Percentiles rank a stretch among this genome's conserved stretches.
Evolutionary conservation across 2,797 vertebrate genomes (phyloP).

Genomic region (Mico argentatus): DNA sequence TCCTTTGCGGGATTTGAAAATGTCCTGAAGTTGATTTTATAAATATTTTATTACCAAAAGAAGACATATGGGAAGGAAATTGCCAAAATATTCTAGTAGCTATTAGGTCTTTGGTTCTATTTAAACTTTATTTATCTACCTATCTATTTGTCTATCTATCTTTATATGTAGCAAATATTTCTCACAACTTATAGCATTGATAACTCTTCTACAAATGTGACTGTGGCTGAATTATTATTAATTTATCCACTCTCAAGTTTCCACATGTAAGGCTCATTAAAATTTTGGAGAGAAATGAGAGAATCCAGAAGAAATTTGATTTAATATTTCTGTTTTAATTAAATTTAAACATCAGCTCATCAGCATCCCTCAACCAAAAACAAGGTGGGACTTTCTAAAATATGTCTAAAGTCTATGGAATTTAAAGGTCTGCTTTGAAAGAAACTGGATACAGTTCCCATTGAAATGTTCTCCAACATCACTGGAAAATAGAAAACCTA

Average conservation of each 20-base stretch:
- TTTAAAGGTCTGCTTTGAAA: slow-evolving; percentile 29
- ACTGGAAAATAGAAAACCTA: not conserved
- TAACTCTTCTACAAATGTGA: slow-evolving; percentile 67
- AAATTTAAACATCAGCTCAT: slow-evolving; percentile 58
- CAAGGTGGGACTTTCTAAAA: slow-evolving; percentile 15
- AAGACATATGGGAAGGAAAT: slow-evolving; percentile 65
- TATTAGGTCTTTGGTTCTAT: slow-evolving; percentile 51
- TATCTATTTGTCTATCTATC: not conserved
- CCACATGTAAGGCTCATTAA: slow-evolving; percentile 59
- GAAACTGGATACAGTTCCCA: not conserved
- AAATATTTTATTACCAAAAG: slow-evolving; percentile 60
- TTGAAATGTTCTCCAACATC: slow-evolving; percentile 21
- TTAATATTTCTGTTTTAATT: slow-evolving; percentile 33
- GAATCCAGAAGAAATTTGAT: slow-evolving; percentile 57
- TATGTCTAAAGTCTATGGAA: slow-evolving; percentile 9
- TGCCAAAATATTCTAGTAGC: slow-evolving; percentile 45
- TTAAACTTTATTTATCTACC: slow-evolving; percentile 49
- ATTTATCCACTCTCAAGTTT: slow-evolving; percentile 15
- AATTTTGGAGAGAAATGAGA: slow-evolving; percentile 63
- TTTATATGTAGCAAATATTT: slow-evolving; percentile 27
- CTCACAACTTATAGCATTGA: slow-evolving; percentile 29
- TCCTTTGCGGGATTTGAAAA: slow-evolving; percentile 11
- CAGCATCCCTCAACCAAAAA: slow-evolving; percentile 47
- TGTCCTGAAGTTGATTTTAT: slow-evolving; percentile 63
- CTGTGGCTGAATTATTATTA: slow-evolving; percentile 57